These are phyloP conservation scores for Eupeodes latifasciatus DNA, from an alignment of 2,888 invertebrate genomes.

Conservation along the genomic window DNA sequence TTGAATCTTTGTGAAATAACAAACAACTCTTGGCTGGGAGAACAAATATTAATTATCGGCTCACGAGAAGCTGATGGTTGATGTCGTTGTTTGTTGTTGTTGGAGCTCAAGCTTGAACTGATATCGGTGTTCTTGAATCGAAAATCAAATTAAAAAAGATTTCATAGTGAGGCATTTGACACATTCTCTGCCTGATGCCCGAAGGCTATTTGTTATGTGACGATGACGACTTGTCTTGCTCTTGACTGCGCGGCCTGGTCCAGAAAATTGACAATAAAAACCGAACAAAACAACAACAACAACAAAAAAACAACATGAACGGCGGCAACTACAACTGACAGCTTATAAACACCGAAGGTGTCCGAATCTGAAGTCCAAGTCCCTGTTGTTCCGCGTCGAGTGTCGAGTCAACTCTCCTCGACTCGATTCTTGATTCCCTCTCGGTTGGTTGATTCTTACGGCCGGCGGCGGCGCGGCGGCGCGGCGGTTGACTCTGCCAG, in stretches of 20 bases:
- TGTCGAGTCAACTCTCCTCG: slow-evolving; percentile 7
- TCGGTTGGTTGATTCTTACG: slow-evolving; percentile 24
- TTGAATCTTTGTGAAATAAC: slow-evolving; percentile 60
- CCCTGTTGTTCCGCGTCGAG: not conserved
- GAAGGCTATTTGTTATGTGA: slow-evolving; percentile 65
- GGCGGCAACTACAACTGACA: slow-evolving; percentile 25
- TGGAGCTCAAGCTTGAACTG: not conserved
- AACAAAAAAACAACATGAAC: not conserved
- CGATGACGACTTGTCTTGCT: slow-evolving; percentile 26
- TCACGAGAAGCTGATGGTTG: slow-evolving; percentile 50
- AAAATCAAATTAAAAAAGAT: slow-evolving; percentile 66
- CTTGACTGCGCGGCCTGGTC: slow-evolving; percentile 46
- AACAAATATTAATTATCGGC: slow-evolving; percentile 75
- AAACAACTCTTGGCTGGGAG: slow-evolving; percentile 42
- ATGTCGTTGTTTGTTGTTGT: slow-evolving; percentile 21
- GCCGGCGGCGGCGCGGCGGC: too few species aligned
- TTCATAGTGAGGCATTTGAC: slow-evolving; percentile 72
- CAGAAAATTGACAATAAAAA: slow-evolving; percentile 59
- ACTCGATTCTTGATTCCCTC: slow-evolving; percentile 39
- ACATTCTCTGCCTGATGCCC: slow-evolving; percentile 50
- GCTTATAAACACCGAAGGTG: slow-evolving; percentile 67
- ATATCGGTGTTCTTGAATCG: slow-evolving; percentile 63
- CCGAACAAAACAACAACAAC: not conserved
- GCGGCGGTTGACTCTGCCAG: not conserved
- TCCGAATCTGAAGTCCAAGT: slow-evolving; percentile 7